Evolutionary conservation across 2,888 invertebrate genomes (phyloP), one percentile per base, ranked within the genome.

Genomic region (Apotomis betuletana): DNA sequence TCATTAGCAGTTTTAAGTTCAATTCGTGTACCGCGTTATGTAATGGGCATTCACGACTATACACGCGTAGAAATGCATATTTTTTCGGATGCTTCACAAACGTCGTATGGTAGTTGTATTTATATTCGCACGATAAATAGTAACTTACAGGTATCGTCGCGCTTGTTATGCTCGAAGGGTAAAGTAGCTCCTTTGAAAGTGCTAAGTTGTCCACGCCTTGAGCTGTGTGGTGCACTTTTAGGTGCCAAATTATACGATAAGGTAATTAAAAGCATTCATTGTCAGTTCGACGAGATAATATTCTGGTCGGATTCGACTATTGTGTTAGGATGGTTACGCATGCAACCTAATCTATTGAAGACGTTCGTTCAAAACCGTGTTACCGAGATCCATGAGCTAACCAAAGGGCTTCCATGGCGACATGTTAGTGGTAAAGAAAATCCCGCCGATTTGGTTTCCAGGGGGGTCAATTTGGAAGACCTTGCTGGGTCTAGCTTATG

Each of bases 261-360:
- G 36, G 52, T 75, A 13, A 59, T 36, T 3, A 51, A 70, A 49
- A 62, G 72, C 8, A 57, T 76, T 9, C 54, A 74, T 2, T 64
- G 61, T 6, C 5, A 63, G 2, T 55, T 52, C 52, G 8, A 55
- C 67, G 6, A 61, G 54, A 6, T 67, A 75, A 10, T 59, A 73
- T 73, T 71, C 41, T 79, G 81, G 79, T 74, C 79, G 0, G 80
- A 78, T 60, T 80, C 78, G 0, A 80, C 55, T 61, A 59, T 75
- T 75, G 74, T 71, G n/a, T 52, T 74, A 36, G 72, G 71, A 3
- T 74, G 74, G 74, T 46, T 71, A 13, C 58, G 52, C 5, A 74
- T 69, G 58, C 8, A 79, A 1, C 67, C 74, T 13, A 61, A 63
- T 5, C 38, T 59, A 46, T 38, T 74, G 0, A 76, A 76, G 61